Evolutionary conservation across 2,888 invertebrate genomes (phyloP), one percentile per base, ranked within the genome.

Genomic region (Galeopsomyia nigrocyanea): DNA sequence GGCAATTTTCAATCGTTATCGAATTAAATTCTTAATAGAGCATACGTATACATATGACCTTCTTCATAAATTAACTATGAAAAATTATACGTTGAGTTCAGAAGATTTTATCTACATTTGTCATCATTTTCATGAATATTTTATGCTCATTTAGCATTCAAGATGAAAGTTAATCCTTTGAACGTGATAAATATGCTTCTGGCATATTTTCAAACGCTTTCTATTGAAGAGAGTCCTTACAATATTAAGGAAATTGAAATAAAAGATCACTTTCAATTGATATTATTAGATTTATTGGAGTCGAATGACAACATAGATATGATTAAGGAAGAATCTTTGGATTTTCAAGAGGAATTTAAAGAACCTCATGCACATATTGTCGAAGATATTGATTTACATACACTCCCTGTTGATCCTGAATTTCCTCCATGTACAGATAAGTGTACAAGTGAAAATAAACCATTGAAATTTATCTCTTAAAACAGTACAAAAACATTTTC

Each of bases 91-190:
- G n/a, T n/a, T n/a, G n/a, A n/a, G n/a, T n/a, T n/a, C n/a, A n/a
- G n/a, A n/a, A n/a, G n/a, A n/a, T n/a, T n/a, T n/a, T n/a, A n/a
- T n/a, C n/a, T n/a, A n/a, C n/a, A n/a, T n/a, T 19, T 53, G 17
- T 16, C 3, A 50, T 3, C 3, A 50, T 50, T 50, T 9, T 16
- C 16, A 14, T 7, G 14, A 3, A 5, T 50, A 50, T 50, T 50
- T 50, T 50, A 13, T 50, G 16, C 16, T 50, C 14, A n/a, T 53
- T 19, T 13, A 53, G 46, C 50, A 62, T 49, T 62, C 49, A 62
- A 49, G 16, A 62, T 62, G 50, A 62, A n/a, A 49, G 16, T 62
- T 22, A 62, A 62, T 62, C 62, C 49, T 3, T 39, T 62, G 21
- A 62, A 49, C 14, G 21, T 62, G 21, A 47, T 49, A 26, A 62